phyloP scores from a whole-genome alignment of 2,797 vertebrate genomes.

The Lagothrix lagotricha region DNA sequence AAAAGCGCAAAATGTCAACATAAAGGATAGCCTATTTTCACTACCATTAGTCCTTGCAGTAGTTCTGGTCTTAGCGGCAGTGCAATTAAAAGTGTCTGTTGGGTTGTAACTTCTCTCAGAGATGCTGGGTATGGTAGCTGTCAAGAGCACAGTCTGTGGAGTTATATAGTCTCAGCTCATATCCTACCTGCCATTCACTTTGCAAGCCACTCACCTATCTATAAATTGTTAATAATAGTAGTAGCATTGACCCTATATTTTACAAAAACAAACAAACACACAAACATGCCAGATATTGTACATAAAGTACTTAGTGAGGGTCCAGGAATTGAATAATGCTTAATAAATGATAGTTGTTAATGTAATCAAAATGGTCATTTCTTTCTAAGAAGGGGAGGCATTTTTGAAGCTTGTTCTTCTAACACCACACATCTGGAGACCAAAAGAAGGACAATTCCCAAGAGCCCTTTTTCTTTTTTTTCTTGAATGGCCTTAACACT shows the following conservation, averaged over 20 bases:
- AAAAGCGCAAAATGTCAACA: background rate
- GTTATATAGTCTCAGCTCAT: background rate
- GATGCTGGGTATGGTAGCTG: background rate
- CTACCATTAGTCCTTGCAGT: accelerated
- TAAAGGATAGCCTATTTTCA: accelerated
- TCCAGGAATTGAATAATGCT: background rate
- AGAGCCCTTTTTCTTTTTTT: background rate
- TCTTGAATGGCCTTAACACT: background rate
- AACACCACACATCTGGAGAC: background rate
- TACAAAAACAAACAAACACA: background rate
- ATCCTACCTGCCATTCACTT: background rate
- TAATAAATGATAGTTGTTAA: background rate
- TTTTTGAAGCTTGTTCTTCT: background rate
- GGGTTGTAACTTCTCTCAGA: background rate
- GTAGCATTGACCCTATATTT: background rate
- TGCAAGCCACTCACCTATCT: background rate
- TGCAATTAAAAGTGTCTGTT: accelerated
- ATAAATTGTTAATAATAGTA: background rate
- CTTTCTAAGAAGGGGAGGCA: background rate
- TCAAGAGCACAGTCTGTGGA: background rate
- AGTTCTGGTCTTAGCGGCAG: too few relatives aligned
- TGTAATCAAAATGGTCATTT: background rate
- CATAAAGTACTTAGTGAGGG: background rate
- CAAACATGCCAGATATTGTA: background rate
- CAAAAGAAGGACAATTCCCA: background rate